Conservation (phyloP, 1,140 invertebrate genomes). For the Amphibalanus amphitrite region DNA sequence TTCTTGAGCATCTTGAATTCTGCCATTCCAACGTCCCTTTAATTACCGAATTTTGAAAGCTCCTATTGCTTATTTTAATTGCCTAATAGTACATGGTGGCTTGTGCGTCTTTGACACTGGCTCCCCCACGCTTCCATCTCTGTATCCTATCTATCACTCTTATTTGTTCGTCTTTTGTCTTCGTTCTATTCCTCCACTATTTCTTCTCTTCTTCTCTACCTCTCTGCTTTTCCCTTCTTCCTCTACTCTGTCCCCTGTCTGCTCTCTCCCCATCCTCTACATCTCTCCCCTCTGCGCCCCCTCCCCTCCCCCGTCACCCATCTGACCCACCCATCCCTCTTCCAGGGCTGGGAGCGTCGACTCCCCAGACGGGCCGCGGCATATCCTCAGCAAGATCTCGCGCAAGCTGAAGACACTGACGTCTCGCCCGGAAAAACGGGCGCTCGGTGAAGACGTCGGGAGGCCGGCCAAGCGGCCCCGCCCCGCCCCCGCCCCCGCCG, state of each 20-base stretch:
- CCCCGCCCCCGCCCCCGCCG: neutral
- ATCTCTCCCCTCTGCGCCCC: neutral
- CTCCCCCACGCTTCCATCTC: no score
- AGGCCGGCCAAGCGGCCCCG: conserved; percentile 4
- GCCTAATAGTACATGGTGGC: no score
- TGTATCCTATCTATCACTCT: no score
- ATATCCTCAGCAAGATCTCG: conserved; percentile 7
- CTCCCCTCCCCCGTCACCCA: conserved; percentile 6
- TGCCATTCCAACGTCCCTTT: no score
- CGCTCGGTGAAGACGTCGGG: neutral
- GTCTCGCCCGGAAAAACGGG: neutral
- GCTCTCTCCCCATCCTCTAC: neutral
- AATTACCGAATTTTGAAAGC: no score
- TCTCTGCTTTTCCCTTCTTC: neutral
- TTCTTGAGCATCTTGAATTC: no score
- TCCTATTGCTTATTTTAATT: no score
- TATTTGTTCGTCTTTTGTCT: no score
- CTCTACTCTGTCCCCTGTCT: conserved; percentile 5
- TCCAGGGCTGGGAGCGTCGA: neutral
- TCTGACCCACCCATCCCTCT: neutral
- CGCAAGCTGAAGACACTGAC: conserved; percentile 1
- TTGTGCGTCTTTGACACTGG: no score
- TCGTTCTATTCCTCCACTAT: no score
- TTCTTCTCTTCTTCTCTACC: no score
- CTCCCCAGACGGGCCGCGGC: conserved; percentile 2